Evolutionary conservation across 2,113 vertebrate genomes (phyloP), one percentile per base, ranked within the genome.

Genomic region (Desmodus rotundus): DNA sequence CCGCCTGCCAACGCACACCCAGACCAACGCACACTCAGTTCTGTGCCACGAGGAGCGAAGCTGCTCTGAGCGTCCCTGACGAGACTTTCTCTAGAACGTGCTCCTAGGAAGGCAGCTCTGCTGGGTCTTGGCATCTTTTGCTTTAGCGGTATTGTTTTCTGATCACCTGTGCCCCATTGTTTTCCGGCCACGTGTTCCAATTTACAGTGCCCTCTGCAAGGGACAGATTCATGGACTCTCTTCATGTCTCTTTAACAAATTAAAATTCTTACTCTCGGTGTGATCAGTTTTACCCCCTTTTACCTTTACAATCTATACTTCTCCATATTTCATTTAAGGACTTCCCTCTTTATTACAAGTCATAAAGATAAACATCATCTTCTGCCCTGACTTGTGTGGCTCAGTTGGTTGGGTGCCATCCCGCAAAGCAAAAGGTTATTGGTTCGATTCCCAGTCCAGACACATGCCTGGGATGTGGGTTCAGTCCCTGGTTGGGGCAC

Each of bases 61-160:
- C 8, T 10, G 74, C 22, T 7, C 1, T 6, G 50, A 36, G 26
- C 36, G 17, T 54, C 43, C 50, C 56, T 20, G 47, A 2, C 13
- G 20, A 68, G 81, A 77, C 22, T 50, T 82, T 28, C 36, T 31
- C 85, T 77, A 54, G 73, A 52, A 24, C 0, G 0, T 24, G 11
- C 0, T 4, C 67, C 19, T 1, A 58, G n/a, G 24, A 70, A 26
- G 2, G 3, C 4, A 5, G 17, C 36, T 31, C 26, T 3, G 7
- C 13, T 4, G 2, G 12, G 6, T 31, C 7, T n/a, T 15, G 31
- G 33, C 9, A 0, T 22, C 58, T 61, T 28, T 43, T 36, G 17
- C 63, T 78, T 82, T 20, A 11, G 28, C 17, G 56, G 26, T 22
- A 20, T 31, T 19, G 26, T n/a, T n/a, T 50, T 36, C 72, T 41